These are phyloP conservation scores for Shinisaurus crocodilurus DNA, from an alignment of 2,113 vertebrate genomes.

Conservation along the genomic window DNA sequence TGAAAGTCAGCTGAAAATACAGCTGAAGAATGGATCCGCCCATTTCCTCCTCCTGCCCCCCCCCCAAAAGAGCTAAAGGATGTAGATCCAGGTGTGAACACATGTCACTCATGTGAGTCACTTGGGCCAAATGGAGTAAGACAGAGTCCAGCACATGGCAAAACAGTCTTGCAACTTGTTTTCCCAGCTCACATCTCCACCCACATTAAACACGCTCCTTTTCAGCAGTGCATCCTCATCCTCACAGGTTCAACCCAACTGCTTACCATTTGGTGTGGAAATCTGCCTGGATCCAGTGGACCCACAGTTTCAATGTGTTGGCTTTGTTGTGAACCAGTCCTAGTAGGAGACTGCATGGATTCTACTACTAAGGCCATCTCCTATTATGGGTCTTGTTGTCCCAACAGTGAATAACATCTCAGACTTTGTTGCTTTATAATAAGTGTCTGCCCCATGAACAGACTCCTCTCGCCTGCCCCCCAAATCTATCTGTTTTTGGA, in stretches of 20 bases:
- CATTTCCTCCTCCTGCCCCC: background rate
- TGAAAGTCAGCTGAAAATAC: background rate
- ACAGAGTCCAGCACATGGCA: background rate
- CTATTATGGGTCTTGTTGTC: background rate
- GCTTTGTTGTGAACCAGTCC: background rate
- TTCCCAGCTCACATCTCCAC: background rate
- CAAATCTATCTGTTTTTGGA: background rate
- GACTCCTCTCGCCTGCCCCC: background rate
- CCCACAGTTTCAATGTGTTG: background rate
- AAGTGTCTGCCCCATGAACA: fast-evolving
- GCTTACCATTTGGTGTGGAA: too few species aligned
- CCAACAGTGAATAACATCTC: background rate
- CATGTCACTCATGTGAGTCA: background rate
- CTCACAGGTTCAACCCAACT: background rate
- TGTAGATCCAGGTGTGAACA: background rate
- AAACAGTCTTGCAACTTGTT: background rate
- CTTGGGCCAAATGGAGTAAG: background rate
- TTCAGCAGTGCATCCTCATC: background rate
- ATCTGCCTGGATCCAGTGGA: background rate
- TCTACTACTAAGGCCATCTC: background rate
- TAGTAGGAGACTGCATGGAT: background rate
- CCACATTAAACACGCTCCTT: background rate
- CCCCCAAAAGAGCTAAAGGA: background rate
- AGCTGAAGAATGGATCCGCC: background rate
- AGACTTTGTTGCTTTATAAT: background rate